Base-by-base conservation (phyloP, 2,888 invertebrate species). In the Willowsia nigromaculata region DNA sequence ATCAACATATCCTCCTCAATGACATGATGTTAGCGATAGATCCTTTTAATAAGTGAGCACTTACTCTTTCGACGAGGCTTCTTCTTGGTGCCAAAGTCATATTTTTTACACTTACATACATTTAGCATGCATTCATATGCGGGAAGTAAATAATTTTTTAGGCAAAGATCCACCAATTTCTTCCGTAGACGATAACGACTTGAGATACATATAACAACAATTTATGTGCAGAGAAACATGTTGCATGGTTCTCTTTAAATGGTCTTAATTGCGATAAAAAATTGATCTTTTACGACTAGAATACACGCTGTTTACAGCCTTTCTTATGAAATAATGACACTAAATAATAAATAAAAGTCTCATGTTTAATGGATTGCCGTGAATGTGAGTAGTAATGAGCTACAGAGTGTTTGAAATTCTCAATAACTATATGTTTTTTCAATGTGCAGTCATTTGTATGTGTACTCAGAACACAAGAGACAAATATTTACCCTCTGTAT, bases 221-320 rank as follows among this genome's bases (percentile, higher is more conserved):
- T 30, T 18, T 18, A n/a, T 33, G 53, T 25, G 33, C 1, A 15
- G 40, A 18, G 40, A 40, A 68, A 68, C 18, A 68, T 68, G 40
- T 37, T 37, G 40, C 40, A n/a, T 40, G 40, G 22, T 68, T 13
- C 68, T 68, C 40, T 68, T 68, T 68, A 68, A 68, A 68, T 37
- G 68, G 40, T 37, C 68, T 68, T 68, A 68, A 68, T 68, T 68
- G 68, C n/a, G 18, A 68, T 68, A 68, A 68, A 65, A 68, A 68
- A 68, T 68, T 40, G 68, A 37, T 40, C 68, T 37, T 68, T 68
- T 40, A 68, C 22, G 68, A 68, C 40, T 40, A 40, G 40, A 40
- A 37, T 68, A 40, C 68, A 68, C 22, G 37, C 68, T 68, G 68
- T 68, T 68, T 18, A 40, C 40, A 40, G 40, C 37, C 37, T 68